phyloP scores from a whole-genome alignment of 2,888 invertebrate species.

The Matsumyia berberina region DNA sequence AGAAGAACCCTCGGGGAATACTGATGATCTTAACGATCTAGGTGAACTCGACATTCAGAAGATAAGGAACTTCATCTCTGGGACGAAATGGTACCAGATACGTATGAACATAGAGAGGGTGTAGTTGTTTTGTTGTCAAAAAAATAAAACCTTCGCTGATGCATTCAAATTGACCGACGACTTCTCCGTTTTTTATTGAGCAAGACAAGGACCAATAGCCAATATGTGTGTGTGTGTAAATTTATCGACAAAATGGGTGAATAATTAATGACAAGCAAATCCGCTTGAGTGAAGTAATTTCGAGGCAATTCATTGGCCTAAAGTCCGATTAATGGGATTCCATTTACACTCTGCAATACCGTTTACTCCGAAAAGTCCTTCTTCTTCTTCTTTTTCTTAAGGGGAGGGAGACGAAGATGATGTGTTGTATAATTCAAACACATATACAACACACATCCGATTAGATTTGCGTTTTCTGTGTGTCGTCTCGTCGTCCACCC shows the following conservation, averaged over 20 bases:
- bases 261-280: slow-evolving; percentile 62
- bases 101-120: too few relatives aligned
- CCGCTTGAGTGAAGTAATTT: slow-evolving; percentile 56
- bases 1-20: too few relatives aligned
- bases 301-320: slow-evolving; percentile 45
- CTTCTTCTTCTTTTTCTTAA: background rate
- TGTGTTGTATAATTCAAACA: slow-evolving; percentile 31
- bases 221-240: background rate
- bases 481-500: background rate
- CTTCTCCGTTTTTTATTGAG: slow-evolving; percentile 12
- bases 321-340: slow-evolving; percentile 50
- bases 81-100: too few relatives aligned
- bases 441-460: slow-evolving; percentile 30
- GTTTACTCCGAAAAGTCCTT: slow-evolving; percentile 11
- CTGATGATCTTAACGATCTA: too few relatives aligned
- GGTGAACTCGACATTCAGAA: too few relatives aligned
- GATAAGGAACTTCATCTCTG: too few relatives aligned
- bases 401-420: background rate
- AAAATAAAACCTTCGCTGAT: background rate
- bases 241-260: slow-evolving; percentile 29
- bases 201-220: background rate
- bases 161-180: slow-evolving; percentile 36
- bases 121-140: background rate
- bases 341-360: slow-evolving; percentile 47
- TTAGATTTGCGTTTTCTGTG: slow-evolving; percentile 12